Evolutionary conservation across 2,113 vertebrate genomes (phyloP), one percentile per base, ranked within the genome.

Genomic region (Cinclus cinclus): DNA sequence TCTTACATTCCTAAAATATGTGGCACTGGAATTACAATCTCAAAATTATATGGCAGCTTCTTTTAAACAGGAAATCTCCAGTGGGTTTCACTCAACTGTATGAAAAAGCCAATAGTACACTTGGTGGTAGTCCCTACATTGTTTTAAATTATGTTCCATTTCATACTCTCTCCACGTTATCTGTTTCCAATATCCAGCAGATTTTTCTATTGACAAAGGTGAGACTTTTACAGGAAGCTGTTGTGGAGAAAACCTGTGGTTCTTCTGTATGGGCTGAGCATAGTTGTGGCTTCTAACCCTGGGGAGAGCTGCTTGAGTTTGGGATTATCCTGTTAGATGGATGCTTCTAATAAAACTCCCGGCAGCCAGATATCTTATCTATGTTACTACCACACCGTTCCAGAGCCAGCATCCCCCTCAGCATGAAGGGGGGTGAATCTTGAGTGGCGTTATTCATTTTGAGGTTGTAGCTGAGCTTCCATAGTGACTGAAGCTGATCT

Each of bases 251-350:
- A 84, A 82, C 65, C 37, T 87, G 80, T 87, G 69, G 69, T 75
- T 95, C 84, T 91, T 92, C 74, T 89, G 49, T 56, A 64, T 52
- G 41, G 70, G 49, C 37, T 87, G 69, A 88, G 37, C 64, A 79
- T 87, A 89, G 76, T 67, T 94, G 94, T 91, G 91, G 80, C 58
- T 95, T 91, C 73, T 94, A 81, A 84, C 52, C n/a, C 79, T 44
- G 19, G 37, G 53, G 83, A 94, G 83, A 81, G 42, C 49, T 84
- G 60, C 88, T 89, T 90, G 90, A 91, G 62, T 78, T 84, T 50
- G 46, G 60, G 76, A 89, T 95, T 89, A 95, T 81, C 41, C 83
- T 78, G 46, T 78, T 84, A 91, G 58, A 85, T 82, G 83, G 68
- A 94, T 89, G 60, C 73, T 94, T 96, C 60, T 87, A 80, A 74